A percentile compares a stretch with the other conserved stretches of the same genome.
Conservation (phyloP, 1,140 invertebrate genomes). For the Drosophila pseudoobscura region DNA sequence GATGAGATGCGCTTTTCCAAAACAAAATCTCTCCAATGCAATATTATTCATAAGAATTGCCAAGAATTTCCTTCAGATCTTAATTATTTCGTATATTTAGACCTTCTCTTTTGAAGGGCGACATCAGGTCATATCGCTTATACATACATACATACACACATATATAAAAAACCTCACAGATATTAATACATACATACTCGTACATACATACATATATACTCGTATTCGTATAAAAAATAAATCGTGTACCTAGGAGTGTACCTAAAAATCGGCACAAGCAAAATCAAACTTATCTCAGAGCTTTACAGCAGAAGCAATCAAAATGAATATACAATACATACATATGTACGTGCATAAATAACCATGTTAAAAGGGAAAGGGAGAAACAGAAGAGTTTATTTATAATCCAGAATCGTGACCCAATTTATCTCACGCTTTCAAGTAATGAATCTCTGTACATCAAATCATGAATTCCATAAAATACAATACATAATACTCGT, state of each 20-base stretch:
- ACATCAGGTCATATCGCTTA: too few relatives aligned
- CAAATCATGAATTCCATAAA: constrained; percentile 31
- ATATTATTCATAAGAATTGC: too few relatives aligned
- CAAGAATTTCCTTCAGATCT: too few relatives aligned
- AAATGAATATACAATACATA: constrained; percentile 29
- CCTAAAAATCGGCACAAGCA: constrained; percentile 41
- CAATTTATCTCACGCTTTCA: constrained; percentile 13
- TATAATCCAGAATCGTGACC: constrained; percentile 9
- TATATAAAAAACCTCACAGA: constrained; percentile 16
- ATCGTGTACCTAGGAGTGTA: constrained; percentile 61
- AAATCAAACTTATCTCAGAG: constrained; percentile 43
- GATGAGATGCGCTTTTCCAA: too few relatives aligned
- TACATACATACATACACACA: constrained; percentile 15
- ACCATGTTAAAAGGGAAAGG: constrained; percentile 1
- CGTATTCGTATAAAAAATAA: constrained; percentile 18
- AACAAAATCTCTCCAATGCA: too few relatives aligned
- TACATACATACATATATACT: not conserved
- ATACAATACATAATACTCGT: constrained; percentile 1
- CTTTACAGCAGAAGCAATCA: constrained; percentile 51
- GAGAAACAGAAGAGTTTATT: constrained; percentile 10
- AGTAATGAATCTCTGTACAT: constrained; percentile 10
- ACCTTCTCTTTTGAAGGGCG: too few relatives aligned
- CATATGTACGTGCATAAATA: constrained; percentile 1
- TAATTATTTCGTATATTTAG: too few relatives aligned
- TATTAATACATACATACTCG: constrained; percentile 21